These are phyloP conservation scores for Tetramorium parvispinum DNA, from an alignment of 1,140 invertebrate genomes.

Conservation along the genomic window DNA sequence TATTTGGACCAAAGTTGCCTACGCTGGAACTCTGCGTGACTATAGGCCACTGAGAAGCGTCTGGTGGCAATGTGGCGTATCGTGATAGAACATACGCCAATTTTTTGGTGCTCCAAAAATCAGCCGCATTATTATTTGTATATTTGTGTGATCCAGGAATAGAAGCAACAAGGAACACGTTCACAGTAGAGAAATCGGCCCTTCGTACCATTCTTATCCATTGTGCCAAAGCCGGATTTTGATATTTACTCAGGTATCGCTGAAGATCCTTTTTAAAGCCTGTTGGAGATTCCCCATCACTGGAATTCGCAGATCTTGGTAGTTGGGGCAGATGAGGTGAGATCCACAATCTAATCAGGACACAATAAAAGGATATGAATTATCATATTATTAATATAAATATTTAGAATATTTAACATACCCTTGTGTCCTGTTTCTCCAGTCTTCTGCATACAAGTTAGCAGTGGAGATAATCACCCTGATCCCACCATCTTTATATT, in stretches of 20 bases:
- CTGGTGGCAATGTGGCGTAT: constrained; percentile 87
- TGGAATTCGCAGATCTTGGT: constrained; percentile 85
- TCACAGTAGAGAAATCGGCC: constrained; percentile 93
- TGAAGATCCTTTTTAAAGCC: constrained; percentile 94
- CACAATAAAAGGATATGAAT: constrained; percentile 53
- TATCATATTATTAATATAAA: neutral
- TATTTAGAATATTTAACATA: constrained; percentile 75
- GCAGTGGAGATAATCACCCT: constrained; percentile 96
- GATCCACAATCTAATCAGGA: constrained; percentile 89
- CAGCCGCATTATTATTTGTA: constrained; percentile 81
- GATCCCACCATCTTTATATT: constrained; percentile 93
- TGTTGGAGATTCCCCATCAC: constrained; percentile 92
- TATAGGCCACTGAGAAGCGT: constrained; percentile 88
- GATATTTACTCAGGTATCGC: constrained; percentile 92
- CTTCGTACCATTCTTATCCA: constrained; percentile 92
- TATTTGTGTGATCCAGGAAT: constrained; percentile 91
- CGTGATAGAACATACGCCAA: constrained; percentile 88
- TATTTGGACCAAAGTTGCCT: constrained; percentile 91
- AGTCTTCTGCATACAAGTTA: constrained; percentile 96
- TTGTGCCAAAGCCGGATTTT: constrained; percentile 88
- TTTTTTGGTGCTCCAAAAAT: constrained; percentile 91
- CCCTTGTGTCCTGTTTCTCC: constrained; percentile 98
- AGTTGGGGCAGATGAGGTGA: constrained; percentile 91
- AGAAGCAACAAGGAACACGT: constrained; percentile 94
- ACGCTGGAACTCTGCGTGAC: constrained; percentile 96